A percentile compares a stretch with the other conserved stretches of the same genome.
phyloP scores from a whole-genome alignment of 2,888 invertebrate genomes.

The Drepanosiphum platanoidis region DNA sequence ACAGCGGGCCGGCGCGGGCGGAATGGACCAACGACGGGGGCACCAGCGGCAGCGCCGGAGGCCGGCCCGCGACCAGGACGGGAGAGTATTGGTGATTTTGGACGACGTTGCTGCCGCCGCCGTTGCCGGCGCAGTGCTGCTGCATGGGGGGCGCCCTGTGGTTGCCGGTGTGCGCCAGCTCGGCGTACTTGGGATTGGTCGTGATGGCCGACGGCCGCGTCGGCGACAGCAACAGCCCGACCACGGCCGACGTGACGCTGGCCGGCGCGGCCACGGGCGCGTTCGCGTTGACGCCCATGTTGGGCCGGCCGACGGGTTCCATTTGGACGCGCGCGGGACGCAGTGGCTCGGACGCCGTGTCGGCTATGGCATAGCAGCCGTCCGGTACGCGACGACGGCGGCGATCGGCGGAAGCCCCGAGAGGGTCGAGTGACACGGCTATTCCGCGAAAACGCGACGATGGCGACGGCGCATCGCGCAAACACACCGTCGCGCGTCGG shows the following conservation, averaged over 20 bases:
- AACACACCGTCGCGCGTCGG: no score
- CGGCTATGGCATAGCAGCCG: no score
- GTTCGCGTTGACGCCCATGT: background rate
- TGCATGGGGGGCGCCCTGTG: background rate
- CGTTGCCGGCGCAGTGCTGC: background rate
- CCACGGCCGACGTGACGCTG: background rate
- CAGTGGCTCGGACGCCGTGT: no score
- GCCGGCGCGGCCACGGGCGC: background rate
- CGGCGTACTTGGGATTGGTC: conserved; percentile 12
- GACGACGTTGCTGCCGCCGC: background rate
- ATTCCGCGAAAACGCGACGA: background rate
- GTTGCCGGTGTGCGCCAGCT: background rate
- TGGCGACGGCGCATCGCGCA: no score
- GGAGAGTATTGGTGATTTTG: conserved; percentile 27
- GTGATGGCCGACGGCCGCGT: background rate
- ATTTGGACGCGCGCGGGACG: no score
- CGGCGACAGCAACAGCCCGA: background rate
- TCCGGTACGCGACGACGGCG: no score
- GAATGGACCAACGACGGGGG: background rate
- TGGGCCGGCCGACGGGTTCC: conserved; percentile 20
- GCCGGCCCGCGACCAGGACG: background rate
- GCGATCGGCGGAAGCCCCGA: no score
- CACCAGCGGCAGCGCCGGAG: background rate
- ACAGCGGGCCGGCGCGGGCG: background rate
- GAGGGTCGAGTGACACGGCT: background rate